Conservation (phyloP, 2,888 invertebrate genomes). For the Agrotis segetum region DNA sequence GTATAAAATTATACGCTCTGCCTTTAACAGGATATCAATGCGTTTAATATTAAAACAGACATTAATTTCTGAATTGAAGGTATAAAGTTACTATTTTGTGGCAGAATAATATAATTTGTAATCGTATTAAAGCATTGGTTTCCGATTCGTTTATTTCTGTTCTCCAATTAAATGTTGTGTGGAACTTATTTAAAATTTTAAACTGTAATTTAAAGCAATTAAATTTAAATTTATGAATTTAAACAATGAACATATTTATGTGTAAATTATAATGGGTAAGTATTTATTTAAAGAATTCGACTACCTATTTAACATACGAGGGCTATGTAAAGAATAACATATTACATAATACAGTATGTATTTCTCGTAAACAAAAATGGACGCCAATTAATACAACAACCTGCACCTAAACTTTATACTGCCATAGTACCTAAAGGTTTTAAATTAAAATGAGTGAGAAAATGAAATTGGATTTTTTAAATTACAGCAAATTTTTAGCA, state of each 20-base stretch:
- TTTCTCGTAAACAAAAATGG: background rate
- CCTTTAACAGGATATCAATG: slow-evolving; percentile 28
- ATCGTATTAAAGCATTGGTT: slow-evolving; percentile 33
- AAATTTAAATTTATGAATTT: background rate
- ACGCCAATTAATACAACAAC: background rate
- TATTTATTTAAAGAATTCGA: background rate
- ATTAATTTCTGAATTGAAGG: background rate
- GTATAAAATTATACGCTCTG: slow-evolving; percentile 39
- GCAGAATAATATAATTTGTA: slow-evolving; percentile 5
- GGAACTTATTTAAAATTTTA: slow-evolving; percentile 9
- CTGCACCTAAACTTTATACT: background rate
- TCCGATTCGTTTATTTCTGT: slow-evolving; percentile 35
- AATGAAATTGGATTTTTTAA: too few species aligned
- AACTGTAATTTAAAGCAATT: slow-evolving; percentile 2
- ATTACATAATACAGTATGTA: too few species aligned
- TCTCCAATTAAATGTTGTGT: slow-evolving; percentile 48
- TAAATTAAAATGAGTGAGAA: too few species aligned
- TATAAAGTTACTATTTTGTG: slow-evolving; percentile 6
- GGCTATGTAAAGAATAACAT: too few species aligned
- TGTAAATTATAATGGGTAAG: background rate
- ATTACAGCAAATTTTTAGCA: too few species aligned
- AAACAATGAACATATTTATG: background rate
- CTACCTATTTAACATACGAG: too few species aligned
- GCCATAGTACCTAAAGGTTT: background rate
- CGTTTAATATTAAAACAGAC: background rate